Conservation (phyloP, 2,113 vertebrate genomes). For the Suncus etruscus region DNA sequence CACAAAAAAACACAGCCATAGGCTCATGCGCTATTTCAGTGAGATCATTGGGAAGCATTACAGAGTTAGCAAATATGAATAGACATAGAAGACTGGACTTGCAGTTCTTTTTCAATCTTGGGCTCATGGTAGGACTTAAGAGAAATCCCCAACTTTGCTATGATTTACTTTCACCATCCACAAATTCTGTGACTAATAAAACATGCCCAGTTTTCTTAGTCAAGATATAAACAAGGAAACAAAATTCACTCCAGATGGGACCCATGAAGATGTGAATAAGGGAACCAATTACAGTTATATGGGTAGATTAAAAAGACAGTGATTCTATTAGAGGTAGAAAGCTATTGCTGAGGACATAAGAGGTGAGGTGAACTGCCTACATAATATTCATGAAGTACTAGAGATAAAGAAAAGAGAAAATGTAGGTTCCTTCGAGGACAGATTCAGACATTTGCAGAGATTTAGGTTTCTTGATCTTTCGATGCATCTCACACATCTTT, state of each 20-base stretch:
- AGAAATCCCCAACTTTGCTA: not conserved
- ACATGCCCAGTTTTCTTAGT: not conserved
- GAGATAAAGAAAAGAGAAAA: not conserved
- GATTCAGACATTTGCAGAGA: too few species aligned
- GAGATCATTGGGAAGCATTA: not conserved
- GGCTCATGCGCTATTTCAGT: not conserved
- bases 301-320: not conserved
- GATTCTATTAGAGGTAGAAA: too few species aligned
- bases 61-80: not conserved
- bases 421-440: too few species aligned
- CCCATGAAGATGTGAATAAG: not conserved
- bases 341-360: not conserved
- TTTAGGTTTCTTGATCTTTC: not conserved
- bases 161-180: not conserved
- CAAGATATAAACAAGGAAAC: not conserved
- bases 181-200: not conserved
- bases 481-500: fast-evolving
- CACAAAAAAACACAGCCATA: not conserved
- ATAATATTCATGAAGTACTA: not conserved
- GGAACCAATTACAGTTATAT: not conserved
- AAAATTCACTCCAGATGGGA: not conserved
- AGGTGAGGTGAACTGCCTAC: too few species aligned
- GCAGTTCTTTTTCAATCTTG: not conserved
- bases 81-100: not conserved
- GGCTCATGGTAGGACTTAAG: not conserved